These are phyloP conservation scores for Drosophila nebulosa DNA, from an alignment of 1,140 invertebrate genomes.

Conservation along the genomic window DNA sequence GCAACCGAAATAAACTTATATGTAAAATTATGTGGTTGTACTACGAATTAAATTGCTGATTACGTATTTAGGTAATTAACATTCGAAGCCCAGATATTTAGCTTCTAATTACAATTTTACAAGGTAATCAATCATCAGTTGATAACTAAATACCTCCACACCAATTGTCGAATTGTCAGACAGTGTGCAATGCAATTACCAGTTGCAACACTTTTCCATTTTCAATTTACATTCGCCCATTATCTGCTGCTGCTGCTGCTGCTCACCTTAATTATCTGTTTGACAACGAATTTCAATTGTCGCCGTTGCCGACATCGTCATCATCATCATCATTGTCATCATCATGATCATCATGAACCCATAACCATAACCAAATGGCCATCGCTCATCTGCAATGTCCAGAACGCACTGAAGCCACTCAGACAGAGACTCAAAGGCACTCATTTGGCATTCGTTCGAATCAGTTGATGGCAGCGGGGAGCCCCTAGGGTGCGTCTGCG, in stretches of 20 bases:
- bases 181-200: slow-evolving; percentile 12
- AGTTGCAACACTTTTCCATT: slow-evolving; percentile 29
- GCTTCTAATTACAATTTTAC: neutral
- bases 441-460: slow-evolving; percentile 2
- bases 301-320: slow-evolving; percentile 23
- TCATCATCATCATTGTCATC: slow-evolving; percentile 19
- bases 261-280: slow-evolving; percentile 42
- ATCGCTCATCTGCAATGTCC: slow-evolving; percentile 38
- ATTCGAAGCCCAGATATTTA: neutral
- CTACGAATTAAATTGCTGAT: neutral
- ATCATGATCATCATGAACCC: slow-evolving; percentile 25
- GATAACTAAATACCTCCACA: neutral
- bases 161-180: slow-evolving; percentile 20
- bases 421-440: neutral
- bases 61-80: neutral
- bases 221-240: slow-evolving; percentile 36
- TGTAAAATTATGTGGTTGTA: no score
- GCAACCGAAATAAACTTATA: no score
- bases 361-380: slow-evolving; percentile 1
- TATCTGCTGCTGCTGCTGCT: neutral
- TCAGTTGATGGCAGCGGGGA: neutral
- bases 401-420: slow-evolving; percentile 45
- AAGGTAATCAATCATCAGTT: neutral
- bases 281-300: slow-evolving; percentile 20
- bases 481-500: slow-evolving; percentile 60